Evolutionary conservation across 2,888 invertebrate species (phyloP), one percentile per base, ranked within the genome.

Genomic region (Tupiocoris notatus): DNA sequence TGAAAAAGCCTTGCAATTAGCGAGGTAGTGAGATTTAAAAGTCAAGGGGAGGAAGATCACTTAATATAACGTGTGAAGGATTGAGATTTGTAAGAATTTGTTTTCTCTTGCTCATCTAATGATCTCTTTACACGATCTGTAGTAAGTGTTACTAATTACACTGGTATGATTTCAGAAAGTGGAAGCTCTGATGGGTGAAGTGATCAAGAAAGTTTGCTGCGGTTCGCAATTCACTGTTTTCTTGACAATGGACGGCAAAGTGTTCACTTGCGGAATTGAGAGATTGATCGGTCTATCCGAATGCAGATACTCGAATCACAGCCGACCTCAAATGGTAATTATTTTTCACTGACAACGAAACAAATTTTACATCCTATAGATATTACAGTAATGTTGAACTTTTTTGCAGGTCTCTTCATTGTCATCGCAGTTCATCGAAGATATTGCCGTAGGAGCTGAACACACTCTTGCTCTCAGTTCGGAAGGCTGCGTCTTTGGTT

Each of bases 211-310:
- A 83, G 87, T 88, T 0, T 86, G 86, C 21, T 89, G 89, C 82
- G 89, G 89, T n/a, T 87, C 88, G 0, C 88, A 89, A 81, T 87
- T 89, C 80, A 88, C 89, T 0, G 85, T 89, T 12, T 89, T 89
- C 79, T 83, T 89, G n/a, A 87, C 89, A 0, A 85, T 83, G 78
- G 85, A 86, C 81, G 89, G 90, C 0, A 83, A 84, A 78, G 86
- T 89, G 7, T 89, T 84, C 81, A 88, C 89, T 1, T 89, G 88
- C 83, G 90, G 89, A 57, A 83, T 86, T 81, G 89, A 89, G 80
- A 85, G 88, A 54, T 84, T 88, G 75, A 88, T 88, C 76, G 89
- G 88, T 79, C 87, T 88, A 79, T 85, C 86, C 0, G 86, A 87
- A 78, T 82, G 84, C 1, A 82, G 86, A 66, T 84, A 85, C 70